Base-by-base conservation (phyloP, 2,113 vertebrate species). In the Todiramphus saurophagus region DNA sequence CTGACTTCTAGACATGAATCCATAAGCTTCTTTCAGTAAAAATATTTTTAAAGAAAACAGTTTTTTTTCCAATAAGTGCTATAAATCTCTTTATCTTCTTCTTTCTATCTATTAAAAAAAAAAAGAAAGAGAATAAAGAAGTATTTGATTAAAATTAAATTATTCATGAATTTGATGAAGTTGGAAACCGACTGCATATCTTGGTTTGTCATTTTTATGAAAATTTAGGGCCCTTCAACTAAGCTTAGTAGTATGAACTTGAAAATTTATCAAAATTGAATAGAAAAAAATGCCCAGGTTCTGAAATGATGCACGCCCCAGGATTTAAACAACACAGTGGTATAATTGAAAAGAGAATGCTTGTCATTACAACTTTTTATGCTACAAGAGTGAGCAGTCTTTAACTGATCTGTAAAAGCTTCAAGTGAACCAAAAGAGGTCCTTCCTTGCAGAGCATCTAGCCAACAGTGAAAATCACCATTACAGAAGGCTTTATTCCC, bases 81-180 rank as follows among this genome's bases (percentile, higher is more conserved):
- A 69, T 6, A 83, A 73, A 73, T 30, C 35, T 35, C 28, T 75
- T 92, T 0, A 39, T 73, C 21, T 95, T 10, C 31, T 76, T 72
- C 13, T 44, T 69, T 6, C 24, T 46, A 23, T 14, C 10, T 51
- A 27, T 18, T 9, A 3, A 56, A 44, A 44, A 1, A 18, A 31
- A 16, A n/a, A n/a, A n/a, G 30, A 18, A 35, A 13, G 28, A 25
- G 60, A 2, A 2, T 89, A 67, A 19, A 0, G 0, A 43, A 75
- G 46, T 3, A 13, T 51, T 56, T 76, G 3, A 79, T 43, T 46
- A 37, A 86, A 86, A 35, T 35, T 1, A 53, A 80, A 44, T 5
- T 44, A 10, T 41, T 66, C 0, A 59, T 23, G 8, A 81, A 87
- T 87, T 87, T 83, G 56, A 70, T 84, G 12, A 62, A 69, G 1